Evolutionary conservation across 2,113 vertebrate species (phyloP).

Genomic region (Empidonax traillii): DNA sequence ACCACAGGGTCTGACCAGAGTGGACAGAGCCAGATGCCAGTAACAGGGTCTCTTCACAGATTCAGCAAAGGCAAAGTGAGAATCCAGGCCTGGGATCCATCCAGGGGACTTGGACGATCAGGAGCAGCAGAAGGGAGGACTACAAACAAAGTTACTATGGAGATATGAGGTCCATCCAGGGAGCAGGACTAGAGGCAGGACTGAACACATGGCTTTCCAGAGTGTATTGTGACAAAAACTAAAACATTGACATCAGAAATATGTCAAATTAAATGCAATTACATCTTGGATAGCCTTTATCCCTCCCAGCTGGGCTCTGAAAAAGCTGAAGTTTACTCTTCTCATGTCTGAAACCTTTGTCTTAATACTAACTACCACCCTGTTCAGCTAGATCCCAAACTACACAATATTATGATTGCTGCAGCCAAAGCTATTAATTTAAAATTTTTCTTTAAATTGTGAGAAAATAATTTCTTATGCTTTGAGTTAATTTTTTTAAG

Average conservation of each 20-base stretch:
- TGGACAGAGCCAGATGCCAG: neutral
- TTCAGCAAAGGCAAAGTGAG: neutral
- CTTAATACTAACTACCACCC: accelerated
- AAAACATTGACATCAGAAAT: neutral
- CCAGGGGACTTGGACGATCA: neutral
- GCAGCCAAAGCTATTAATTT: neutral
- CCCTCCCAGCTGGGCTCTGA: neutral
- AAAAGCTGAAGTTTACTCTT: neutral
- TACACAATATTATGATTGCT: neutral
- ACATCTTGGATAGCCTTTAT: neutral
- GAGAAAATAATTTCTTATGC: neutral
- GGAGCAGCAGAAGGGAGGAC: neutral
- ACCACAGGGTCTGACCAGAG: neutral
- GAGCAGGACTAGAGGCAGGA: neutral
- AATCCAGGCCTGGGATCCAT: neutral
- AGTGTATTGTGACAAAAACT: neutral
- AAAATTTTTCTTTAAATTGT: neutral
- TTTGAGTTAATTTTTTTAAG: neutral
- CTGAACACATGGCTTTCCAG: neutral
- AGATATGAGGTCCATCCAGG: neutral
- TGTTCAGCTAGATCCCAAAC: neutral
- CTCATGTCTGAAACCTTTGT: neutral
- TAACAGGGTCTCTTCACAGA: neutral
- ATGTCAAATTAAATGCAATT: neutral
- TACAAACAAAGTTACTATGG: neutral